A percentile compares a stretch with the other conserved stretches of the same genome.
phyloP scores from a whole-genome alignment of 2,113 vertebrate species.

The Poecilia latipinna region DNA sequence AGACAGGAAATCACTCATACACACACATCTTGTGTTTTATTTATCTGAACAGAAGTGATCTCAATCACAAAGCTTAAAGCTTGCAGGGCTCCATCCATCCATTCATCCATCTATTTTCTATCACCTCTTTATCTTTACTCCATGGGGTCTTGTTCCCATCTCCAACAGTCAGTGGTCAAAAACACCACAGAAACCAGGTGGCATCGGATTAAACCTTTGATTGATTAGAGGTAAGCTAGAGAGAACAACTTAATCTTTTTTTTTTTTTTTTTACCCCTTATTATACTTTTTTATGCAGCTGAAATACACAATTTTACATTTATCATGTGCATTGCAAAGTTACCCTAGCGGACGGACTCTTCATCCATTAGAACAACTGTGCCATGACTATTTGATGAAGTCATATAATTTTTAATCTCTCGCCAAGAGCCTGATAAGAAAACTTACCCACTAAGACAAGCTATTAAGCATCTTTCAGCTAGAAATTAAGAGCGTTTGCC shows the following conservation, averaged over 20 bases:
- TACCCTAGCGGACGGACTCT: too few relatives aligned
- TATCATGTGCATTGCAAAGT: too few relatives aligned
- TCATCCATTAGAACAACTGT: background rate
- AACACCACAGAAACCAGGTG: background rate
- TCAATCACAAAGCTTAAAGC: slow-evolving; percentile 26
- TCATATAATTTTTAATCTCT: background rate
- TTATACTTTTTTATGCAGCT: too few relatives aligned
- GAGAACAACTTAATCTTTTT: too few relatives aligned
- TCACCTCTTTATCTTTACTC: background rate
- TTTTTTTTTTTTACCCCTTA: too few relatives aligned
- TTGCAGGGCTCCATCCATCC: background rate
- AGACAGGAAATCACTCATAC: slow-evolving; percentile 64
- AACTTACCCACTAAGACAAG: background rate
- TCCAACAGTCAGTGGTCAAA: background rate
- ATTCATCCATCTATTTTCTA: background rate
- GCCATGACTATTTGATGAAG: background rate
- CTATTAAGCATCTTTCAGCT: background rate
- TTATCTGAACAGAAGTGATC: slow-evolving; percentile 43
- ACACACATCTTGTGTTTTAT: slow-evolving; percentile 24
- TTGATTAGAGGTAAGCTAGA: too few relatives aligned
- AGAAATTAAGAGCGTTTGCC: background rate
- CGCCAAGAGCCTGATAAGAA: background rate
- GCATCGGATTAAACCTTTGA: too few relatives aligned
- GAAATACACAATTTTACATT: background rate
- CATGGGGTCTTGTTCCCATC: background rate